Conservation (phyloP, 2,797 vertebrate species). For the Coregonus ussuriensis region DNA sequence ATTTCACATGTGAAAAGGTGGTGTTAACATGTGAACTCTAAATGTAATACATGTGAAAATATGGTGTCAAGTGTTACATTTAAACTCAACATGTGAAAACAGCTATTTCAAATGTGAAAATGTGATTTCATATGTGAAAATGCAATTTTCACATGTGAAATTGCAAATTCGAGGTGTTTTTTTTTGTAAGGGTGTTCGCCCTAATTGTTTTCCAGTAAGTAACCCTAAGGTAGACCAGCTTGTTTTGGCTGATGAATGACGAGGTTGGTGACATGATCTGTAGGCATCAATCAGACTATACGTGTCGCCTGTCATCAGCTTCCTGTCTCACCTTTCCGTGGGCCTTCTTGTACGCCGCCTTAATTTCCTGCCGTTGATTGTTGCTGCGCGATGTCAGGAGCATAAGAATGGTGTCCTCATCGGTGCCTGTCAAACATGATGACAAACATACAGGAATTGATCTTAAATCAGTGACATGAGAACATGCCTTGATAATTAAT, state of each 20-base stretch:
- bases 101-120: too few species aligned
- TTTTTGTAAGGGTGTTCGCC: too few species aligned
- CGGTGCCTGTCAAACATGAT: constrained; percentile 80
- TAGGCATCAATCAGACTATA: background rate
- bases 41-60: too few species aligned
- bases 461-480: background rate
- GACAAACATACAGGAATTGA: constrained; percentile 5
- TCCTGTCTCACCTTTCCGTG: constrained; percentile 84
- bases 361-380: constrained; percentile 89
- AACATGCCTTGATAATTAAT: background rate
- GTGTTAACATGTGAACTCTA: too few species aligned
- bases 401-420: constrained; percentile 88
- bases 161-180: too few species aligned
- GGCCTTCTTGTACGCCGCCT: constrained; percentile 85
- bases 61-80: too few species aligned
- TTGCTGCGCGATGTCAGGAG: constrained; percentile 85
- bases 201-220: background rate
- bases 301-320: background rate
- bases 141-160: too few species aligned
- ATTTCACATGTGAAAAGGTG: too few species aligned
- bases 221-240: background rate
- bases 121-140: too few species aligned
- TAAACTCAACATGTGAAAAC: too few species aligned
- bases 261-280: background rate
- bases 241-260: background rate